Evolutionary conservation across 2,113 vertebrate species (phyloP).

Genomic region (Eonycteris spelaea): DNA sequence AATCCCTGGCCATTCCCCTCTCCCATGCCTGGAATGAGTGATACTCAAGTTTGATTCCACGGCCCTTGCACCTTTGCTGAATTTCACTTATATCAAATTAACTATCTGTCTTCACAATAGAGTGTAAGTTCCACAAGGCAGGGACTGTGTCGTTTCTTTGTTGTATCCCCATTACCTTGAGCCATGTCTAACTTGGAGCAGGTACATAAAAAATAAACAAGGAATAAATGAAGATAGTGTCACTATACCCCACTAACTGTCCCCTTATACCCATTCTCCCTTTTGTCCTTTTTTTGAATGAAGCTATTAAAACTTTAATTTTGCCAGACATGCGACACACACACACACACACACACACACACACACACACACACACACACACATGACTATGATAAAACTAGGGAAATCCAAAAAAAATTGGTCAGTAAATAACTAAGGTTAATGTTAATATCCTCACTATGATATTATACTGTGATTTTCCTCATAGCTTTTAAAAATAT

Average conservation of each 20-base stretch:
- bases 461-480: neutral
- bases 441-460: neutral
- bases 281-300: neutral
- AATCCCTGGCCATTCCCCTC: neutral
- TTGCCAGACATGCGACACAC: neutral
- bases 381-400: neutral
- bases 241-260: neutral
- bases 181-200: neutral
- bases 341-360: neutral
- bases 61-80: neutral
- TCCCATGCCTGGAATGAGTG: neutral
- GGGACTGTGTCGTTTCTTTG: neutral
- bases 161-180: neutral
- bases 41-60: neutral
- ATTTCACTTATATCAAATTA: neutral
- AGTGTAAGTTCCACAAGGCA: neutral
- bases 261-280: neutral
- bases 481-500: neutral
- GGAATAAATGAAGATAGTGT: neutral
- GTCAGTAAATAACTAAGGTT: neutral
- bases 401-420: neutral
- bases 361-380: neutral
- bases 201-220: neutral
- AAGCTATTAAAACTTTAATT: neutral
- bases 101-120: neutral